Base-by-base conservation (phyloP, 1,140 invertebrate genomes). In the Drosophila nannoptera region DNA sequence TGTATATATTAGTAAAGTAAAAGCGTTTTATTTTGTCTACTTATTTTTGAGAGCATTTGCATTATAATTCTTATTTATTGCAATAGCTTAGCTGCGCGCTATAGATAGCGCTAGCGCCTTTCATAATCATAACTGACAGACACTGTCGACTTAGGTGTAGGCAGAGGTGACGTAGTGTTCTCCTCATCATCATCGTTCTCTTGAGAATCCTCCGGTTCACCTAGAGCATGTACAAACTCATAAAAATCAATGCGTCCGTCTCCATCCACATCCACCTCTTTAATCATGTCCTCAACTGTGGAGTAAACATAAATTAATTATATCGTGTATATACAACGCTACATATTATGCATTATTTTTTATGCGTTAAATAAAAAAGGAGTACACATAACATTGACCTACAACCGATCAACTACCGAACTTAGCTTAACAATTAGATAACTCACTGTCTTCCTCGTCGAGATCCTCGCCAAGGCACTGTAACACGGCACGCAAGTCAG, bases 221-320 rank as follows among this genome's bases (percentile, higher is more conserved):
- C 95, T 11, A 97, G 90, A 4, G 95, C 95, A 78, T 95, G 93
- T 0, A 94, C 95, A 89, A 96, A 97, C 92, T 96, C 96, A 77
- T 96, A 94, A 90, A 97, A 97, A 90, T 97, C 95, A 72, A 97
- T 97, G 73, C 95, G 91, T 6, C 96, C 96, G 88, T 97, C 96
- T 4, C 96, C 95, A 87, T 97, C 95, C 9, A 96, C 95, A 88
- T 97, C 96, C 5, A 97, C 96, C 91, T 97, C 96, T 89, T 96
- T 95, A 77, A 97, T 97, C 96, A 97, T 97, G 82, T 96, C 95
- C 90, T 97, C 95, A 89, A 97, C 95, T 96, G 91, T 43, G 94
- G 11, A 32, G 14, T 16, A 0, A 78, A 70, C 81, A 9, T 8
- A 7, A 9, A 62, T 29, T 76, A 6, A 22, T 22, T 22, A 22